Conservation (phyloP, 2,113 vertebrate species). For the Lepidothrix coronata region DNA sequence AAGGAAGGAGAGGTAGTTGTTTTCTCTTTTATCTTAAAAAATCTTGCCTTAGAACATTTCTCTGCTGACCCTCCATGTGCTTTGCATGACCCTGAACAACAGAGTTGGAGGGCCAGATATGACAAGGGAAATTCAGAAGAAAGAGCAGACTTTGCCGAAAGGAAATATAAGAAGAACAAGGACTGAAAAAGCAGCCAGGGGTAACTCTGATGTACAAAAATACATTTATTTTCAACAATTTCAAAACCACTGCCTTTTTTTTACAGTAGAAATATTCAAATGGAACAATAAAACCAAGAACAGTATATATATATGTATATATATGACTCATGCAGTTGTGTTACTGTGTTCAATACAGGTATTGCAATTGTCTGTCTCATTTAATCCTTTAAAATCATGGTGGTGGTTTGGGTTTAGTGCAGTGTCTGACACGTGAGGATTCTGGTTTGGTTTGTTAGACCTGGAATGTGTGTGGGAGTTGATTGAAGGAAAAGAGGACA, state of each 20-base stretch:
- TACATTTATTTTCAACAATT: constrained; percentile 99
- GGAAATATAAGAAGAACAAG: neutral
- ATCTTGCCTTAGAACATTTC: neutral
- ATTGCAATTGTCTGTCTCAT: constrained; percentile 84
- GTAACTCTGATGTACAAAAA: constrained; percentile 92
- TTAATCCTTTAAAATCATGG: constrained; percentile 70
- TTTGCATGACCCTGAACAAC: neutral
- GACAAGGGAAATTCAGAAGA: neutral
- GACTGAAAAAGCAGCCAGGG: constrained; percentile 43
- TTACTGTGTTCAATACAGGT: constrained; percentile 83
- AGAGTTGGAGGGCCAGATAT: neutral
- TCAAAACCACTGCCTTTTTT: constrained; percentile 96
- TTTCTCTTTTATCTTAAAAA: neutral
- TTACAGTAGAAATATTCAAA: constrained; percentile 97
- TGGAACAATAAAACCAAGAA: constrained; percentile 89
- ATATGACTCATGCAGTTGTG: constrained; percentile 88
- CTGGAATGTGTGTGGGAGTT: neutral
- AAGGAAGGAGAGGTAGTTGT: neutral
- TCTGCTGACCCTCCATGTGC: neutral
- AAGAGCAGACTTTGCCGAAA: neutral
- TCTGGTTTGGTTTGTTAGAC: neutral
- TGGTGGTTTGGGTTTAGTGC: neutral
- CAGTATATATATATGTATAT: constrained; percentile 85
- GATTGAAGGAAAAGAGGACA: neutral
- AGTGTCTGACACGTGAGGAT: neutral